A percentile compares a stretch with the other conserved stretches of the same genome.
Conservation (phyloP, 2,797 vertebrate species). For the Pelobates cultripes region DNA sequence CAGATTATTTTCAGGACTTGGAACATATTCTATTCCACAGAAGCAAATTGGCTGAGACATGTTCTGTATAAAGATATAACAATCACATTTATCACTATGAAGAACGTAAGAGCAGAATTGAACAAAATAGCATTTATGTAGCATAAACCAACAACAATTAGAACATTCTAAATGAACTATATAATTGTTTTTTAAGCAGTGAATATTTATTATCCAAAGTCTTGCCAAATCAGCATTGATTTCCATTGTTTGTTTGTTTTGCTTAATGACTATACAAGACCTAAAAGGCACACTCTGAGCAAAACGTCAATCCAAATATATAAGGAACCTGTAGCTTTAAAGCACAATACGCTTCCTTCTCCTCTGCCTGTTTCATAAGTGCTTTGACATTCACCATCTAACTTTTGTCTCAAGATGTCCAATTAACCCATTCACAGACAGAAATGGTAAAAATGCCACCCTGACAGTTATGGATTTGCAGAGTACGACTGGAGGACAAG, state of each 20-base stretch:
- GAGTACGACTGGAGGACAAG: not conserved
- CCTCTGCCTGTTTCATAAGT: not conserved
- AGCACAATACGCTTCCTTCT: not conserved
- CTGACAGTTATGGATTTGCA: not conserved
- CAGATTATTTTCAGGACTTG: conserved; percentile 49
- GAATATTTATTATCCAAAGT: conserved; percentile 59
- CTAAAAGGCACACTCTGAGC: conserved; percentile 31
- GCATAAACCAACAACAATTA: conserved; percentile 60
- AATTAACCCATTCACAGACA: not conserved
- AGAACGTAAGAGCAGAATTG: conserved; percentile 36
- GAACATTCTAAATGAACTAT: conserved; percentile 57
- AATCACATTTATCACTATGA: conserved; percentile 54
- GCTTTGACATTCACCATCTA: not conserved
- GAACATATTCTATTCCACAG: conserved; percentile 55
- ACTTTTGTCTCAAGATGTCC: not conserved
- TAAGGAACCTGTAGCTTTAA: conserved; percentile 56
- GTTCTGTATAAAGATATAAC: conserved; percentile 57
- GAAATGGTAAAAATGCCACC: not conserved
- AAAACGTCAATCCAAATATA: conserved; percentile 45
- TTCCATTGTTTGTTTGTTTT: conserved; percentile 56
- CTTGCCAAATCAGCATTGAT: conserved; percentile 57
- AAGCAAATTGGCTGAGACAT: conserved; percentile 55
- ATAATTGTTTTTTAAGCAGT: conserved; percentile 62
- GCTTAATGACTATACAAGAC: conserved; percentile 52
- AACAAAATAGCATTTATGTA: conserved; percentile 50